Evolutionary conservation across 2,797 vertebrate genomes (phyloP).

Genomic region (Philypnodon macrostomus): DNA sequence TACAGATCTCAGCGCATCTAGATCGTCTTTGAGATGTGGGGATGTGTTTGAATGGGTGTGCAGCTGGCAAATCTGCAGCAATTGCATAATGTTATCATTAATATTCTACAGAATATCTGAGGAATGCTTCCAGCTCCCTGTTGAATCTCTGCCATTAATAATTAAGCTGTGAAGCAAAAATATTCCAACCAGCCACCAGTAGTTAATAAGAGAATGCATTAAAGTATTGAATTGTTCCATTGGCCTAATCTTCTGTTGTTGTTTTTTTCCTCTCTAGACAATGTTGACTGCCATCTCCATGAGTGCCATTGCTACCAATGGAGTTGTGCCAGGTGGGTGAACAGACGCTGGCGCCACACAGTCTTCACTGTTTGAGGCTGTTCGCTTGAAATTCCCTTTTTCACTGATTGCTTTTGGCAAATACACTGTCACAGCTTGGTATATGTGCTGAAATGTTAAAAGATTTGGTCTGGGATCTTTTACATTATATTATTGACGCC

Average conservation of each 20-base stretch:
- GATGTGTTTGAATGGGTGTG: too few relatives aligned
- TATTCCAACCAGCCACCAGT: too few relatives aligned
- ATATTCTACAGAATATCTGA: too few relatives aligned
- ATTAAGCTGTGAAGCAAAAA: too few relatives aligned
- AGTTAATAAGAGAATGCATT: too few relatives aligned
- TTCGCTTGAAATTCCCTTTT: conserved; percentile 58
- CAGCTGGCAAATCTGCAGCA: too few relatives aligned
- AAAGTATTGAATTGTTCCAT: not conserved
- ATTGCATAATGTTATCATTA: too few relatives aligned
- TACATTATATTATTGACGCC: conserved; percentile 53
- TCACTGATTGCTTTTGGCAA: conserved; percentile 61
- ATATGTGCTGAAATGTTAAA: conserved; percentile 54
- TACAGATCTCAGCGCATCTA: too few relatives aligned
- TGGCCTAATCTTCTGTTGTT: conserved; percentile 15
- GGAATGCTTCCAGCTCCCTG: too few relatives aligned
- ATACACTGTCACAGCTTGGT: conserved; percentile 53
- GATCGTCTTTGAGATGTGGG: too few relatives aligned
- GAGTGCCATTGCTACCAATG: conserved; percentile 98
- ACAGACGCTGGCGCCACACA: conserved; percentile 62
- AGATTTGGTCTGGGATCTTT: conserved; percentile 49
- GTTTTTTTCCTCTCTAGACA: conserved; percentile 77
- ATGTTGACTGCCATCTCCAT: conserved; percentile 99
- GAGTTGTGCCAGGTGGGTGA: conserved; percentile 96
- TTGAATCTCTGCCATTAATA: too few relatives aligned
- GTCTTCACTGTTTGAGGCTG: conserved; percentile 61